These are phyloP conservation scores for Polietes domitor DNA, from an alignment of 2,888 invertebrate species.

Conservation along the genomic window DNA sequence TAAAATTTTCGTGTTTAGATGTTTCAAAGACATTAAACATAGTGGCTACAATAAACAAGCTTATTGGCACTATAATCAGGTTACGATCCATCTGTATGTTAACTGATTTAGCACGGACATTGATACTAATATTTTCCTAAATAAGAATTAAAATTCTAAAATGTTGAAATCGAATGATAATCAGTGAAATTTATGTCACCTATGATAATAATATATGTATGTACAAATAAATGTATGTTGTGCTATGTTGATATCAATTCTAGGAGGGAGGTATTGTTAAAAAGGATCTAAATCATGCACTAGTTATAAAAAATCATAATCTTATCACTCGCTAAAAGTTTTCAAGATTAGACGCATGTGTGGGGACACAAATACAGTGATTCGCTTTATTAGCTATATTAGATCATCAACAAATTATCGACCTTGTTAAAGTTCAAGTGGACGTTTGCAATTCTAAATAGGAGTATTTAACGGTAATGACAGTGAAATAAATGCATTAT, in stretches of 20 bases:
- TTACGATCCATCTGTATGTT: no score
- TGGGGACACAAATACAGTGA: not conserved
- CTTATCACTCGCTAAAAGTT: constrained; percentile 14
- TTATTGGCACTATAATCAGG: no score
- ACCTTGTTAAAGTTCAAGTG: not conserved
- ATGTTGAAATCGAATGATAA: not conserved
- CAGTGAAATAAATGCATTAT: not conserved
- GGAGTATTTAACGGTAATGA: not conserved
- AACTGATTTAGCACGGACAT: no score
- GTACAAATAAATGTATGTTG: not conserved
- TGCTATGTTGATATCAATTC: not conserved
- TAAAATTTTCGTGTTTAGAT: no score
- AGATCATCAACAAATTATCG: not conserved
- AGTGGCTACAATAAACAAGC: no score
- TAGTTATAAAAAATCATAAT: not conserved
- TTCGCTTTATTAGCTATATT: not conserved
- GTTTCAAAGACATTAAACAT: no score
- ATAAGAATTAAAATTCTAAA: not conserved
- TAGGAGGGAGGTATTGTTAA: constrained; percentile 1
- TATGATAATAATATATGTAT: not conserved
- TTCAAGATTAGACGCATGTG: constrained; percentile 7
- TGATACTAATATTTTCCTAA: no score
- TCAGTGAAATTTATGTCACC: not conserved
- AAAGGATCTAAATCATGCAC: not conserved
- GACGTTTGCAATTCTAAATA: no score